Evolutionary conservation across 2,113 vertebrate species (phyloP).

Genomic region (Parotia lawesii): DNA sequence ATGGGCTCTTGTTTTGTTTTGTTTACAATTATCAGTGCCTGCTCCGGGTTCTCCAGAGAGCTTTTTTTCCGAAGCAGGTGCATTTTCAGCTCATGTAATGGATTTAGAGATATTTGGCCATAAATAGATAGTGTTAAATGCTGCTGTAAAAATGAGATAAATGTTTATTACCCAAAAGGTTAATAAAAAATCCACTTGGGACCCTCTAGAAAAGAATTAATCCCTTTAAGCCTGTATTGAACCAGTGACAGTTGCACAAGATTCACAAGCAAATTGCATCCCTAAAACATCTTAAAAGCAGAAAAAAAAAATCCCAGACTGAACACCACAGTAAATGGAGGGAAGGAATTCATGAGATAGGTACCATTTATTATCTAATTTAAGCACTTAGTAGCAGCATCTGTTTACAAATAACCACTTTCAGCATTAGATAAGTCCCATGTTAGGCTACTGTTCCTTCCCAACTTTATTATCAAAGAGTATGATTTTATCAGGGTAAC

Average conservation of each 20-base stretch:
- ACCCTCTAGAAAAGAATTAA: slow-evolving; percentile 41
- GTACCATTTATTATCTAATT: slow-evolving; percentile 62
- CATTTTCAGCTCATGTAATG: slow-evolving; percentile 50
- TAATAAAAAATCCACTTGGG: slow-evolving; percentile 57
- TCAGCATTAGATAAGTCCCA: slow-evolving; percentile 1
- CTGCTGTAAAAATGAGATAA: slow-evolving; percentile 63
- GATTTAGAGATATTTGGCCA: slow-evolving; percentile 63
- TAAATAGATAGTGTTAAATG: slow-evolving; percentile 58
- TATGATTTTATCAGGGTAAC: slow-evolving; percentile 9
- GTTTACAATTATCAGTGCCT: slow-evolving; percentile 53
- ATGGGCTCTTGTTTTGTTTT: slow-evolving; percentile 42
- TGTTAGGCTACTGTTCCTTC: background rate
- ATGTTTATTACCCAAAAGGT: slow-evolving; percentile 63
- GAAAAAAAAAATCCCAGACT: background rate
- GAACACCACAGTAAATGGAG: slow-evolving; percentile 36
- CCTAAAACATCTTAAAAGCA: slow-evolving; percentile 53
- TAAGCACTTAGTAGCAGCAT: slow-evolving; percentile 54
- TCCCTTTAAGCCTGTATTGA: slow-evolving; percentile 43
- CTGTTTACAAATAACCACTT: slow-evolving; percentile 49
- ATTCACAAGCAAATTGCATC: slow-evolving; percentile 53
- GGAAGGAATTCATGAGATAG: slow-evolving; percentile 29
- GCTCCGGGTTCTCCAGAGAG: slow-evolving; percentile 12
- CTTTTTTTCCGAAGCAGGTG: slow-evolving; percentile 35
- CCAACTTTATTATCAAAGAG: slow-evolving; percentile 29
- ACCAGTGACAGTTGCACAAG: slow-evolving; percentile 36